Evolutionary conservation across 2,113 vertebrate species (phyloP).

Genomic region (Steatornis caripensis): DNA sequence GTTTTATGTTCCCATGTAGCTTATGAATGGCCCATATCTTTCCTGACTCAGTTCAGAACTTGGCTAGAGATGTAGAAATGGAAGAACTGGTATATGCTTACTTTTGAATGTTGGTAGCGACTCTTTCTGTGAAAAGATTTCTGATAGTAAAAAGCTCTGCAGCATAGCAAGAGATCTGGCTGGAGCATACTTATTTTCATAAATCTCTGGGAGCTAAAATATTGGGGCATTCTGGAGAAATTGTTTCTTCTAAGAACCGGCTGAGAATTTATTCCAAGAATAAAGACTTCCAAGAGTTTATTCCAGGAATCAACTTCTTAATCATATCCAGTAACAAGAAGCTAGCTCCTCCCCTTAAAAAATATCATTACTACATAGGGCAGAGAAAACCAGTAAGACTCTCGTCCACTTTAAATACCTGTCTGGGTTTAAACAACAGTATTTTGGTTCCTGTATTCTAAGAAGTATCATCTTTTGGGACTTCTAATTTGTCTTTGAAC

Average conservation of each 20-base stretch:
- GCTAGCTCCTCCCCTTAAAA: not conserved
- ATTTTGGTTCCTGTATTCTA: not conserved
- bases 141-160: not conserved
- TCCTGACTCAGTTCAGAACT: not conserved
- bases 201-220: not conserved
- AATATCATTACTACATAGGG: not conserved
- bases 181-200: not conserved
- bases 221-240: not conserved
- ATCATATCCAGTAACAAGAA: not conserved
- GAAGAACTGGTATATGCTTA: not conserved
- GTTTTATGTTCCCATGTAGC: not conserved
- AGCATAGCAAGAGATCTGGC: not conserved
- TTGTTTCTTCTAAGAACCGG: not conserved
- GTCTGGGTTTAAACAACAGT: not conserved
- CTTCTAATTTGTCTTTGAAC: not conserved
- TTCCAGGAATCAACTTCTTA: not conserved
- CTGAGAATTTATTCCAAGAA: not conserved
- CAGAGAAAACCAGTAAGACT: not conserved
- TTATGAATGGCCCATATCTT: not conserved
- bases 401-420: not conserved
- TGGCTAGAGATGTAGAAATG: not conserved
- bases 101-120: fast-evolving
- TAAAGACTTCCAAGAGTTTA: not conserved
- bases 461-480: not conserved
- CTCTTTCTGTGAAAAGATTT: not conserved